Evolutionary conservation across 1,140 invertebrate genomes (phyloP).

Genomic region (Cydia splendana): DNA sequence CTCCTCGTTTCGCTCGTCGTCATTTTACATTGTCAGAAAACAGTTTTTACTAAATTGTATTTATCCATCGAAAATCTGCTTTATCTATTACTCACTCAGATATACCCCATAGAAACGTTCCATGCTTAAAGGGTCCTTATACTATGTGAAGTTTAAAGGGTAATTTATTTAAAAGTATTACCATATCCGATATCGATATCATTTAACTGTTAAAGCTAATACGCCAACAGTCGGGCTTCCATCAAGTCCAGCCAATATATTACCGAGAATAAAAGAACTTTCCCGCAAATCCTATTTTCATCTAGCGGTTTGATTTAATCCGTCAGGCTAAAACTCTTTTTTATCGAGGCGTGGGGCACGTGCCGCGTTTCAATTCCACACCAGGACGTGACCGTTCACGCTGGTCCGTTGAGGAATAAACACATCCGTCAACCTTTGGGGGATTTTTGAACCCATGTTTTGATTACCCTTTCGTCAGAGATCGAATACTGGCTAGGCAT

Average conservation of each 20-base stretch:
- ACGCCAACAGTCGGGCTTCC: not conserved
- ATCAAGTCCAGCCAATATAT: not conserved
- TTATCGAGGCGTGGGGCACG: conserved; percentile 63
- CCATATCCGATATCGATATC: no score
- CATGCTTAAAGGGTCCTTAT: no score
- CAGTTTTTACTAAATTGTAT: no score
- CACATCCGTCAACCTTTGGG: conserved; percentile 58
- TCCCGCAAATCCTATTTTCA: conserved; percentile 49
- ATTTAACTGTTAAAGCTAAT: no score
- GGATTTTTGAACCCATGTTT: not conserved
- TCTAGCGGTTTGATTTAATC: conserved; percentile 60
- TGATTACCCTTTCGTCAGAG: not conserved
- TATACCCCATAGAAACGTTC: no score
- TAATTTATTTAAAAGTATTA: no score
- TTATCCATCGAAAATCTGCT: no score
- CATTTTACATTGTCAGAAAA: no score
- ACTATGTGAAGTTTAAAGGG: no score
- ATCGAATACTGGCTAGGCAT: no score
- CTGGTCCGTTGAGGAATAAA: conserved; percentile 61
- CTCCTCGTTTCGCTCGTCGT: no score
- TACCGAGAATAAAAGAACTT: conserved; percentile 15
- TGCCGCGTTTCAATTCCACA: conserved; percentile 60
- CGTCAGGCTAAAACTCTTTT: conserved; percentile 52
- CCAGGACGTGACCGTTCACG: conserved; percentile 71
- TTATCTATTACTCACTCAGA: no score